Percentiles rank a stretch among this genome's conserved stretches.
Conservation (phyloP, 2,797 vertebrate species). For the Echiichthys vipera region DNA sequence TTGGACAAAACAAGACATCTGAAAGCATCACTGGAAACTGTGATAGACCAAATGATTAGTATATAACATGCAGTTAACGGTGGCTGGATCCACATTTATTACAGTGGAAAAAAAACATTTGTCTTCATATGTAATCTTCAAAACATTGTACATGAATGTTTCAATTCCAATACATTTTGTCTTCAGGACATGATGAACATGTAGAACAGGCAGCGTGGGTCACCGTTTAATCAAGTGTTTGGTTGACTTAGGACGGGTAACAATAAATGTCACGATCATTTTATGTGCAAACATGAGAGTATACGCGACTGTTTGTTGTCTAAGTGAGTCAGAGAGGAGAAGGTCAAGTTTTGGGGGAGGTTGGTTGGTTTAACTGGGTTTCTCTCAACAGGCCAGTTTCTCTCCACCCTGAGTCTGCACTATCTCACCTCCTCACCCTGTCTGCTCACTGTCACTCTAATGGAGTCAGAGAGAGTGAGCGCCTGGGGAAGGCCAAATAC, state of each 20-base stretch:
- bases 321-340: conserved; percentile 66
- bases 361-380: conserved; percentile 47
- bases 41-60: not conserved
- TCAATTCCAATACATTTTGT: not conserved
- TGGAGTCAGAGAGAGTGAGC: conserved; percentile 77
- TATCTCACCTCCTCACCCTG: conserved; percentile 83
- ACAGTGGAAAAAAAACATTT: not conserved
- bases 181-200: conserved; percentile 6
- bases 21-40: not conserved
- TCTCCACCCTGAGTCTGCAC: conserved; percentile 76
- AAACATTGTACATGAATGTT: not conserved
- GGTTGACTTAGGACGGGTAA: conserved; percentile 21
- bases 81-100: not conserved
- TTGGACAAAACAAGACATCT: not conserved
- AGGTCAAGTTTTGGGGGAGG: conserved; percentile 75
- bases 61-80: not conserved
- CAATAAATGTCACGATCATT: conserved; percentile 9
- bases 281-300: conserved; percentile 22
- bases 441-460: conserved; percentile 88
- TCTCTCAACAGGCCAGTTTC: conserved; percentile 65
- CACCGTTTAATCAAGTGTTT: conserved; percentile 13
- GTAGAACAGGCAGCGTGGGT: not conserved
- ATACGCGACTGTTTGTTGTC: conserved; percentile 54
- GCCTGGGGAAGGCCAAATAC: conserved; percentile 62
- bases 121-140: not conserved